Evolutionary conservation across 2,888 invertebrate species (phyloP), one percentile per base, ranked within the genome.

Genomic region (Belgica antarctica): DNA sequence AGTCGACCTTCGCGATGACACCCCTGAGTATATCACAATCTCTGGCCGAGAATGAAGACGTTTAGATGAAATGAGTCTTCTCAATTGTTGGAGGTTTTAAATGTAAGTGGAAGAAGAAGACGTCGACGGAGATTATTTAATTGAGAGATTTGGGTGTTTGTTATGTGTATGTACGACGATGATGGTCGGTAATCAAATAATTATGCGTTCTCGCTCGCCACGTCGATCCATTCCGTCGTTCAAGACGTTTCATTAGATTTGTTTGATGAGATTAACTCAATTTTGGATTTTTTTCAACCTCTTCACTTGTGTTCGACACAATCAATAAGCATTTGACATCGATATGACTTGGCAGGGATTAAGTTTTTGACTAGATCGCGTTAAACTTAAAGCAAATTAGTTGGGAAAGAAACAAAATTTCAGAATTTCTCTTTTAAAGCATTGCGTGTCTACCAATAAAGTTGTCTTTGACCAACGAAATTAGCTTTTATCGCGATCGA

Each of bases 121-220:
- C 15, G 52, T n/a, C n/a, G 27, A 41, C 1, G n/a, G 17, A 62
- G 62, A 70, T 70, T 70, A 70, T 24, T 70, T 61, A 61, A 70
- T 41, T 41, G 59, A 61, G 70, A 61, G 70, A 70, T 52, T 52
- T 52, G 47, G 31, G 70, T 62, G 62, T 70, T 70, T 61, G 59
- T 34, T 25, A 36, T 34, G n/a, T n/a, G n/a, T n/a, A n/a, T n/a
- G 62, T 17, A n/a, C 22, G 68, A 57, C 28, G 70, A 61, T 34
- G 59, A 70, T 61, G 70, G 61, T 70, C 31, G 59, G 70, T 47
- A 70, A 70, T 70, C 70, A 61, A 70, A 70, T 70, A 70, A 70
- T 70, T 70, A 70, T 61, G 59, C 31, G 31, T 52, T 52, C 52
- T 31, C 34, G 5, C 34, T 31, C 34, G 5, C 34, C 12, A 5